Evolutionary conservation across 2,797 vertebrate genomes (phyloP).

Genomic region (Pyrocephalus nanus): DNA sequence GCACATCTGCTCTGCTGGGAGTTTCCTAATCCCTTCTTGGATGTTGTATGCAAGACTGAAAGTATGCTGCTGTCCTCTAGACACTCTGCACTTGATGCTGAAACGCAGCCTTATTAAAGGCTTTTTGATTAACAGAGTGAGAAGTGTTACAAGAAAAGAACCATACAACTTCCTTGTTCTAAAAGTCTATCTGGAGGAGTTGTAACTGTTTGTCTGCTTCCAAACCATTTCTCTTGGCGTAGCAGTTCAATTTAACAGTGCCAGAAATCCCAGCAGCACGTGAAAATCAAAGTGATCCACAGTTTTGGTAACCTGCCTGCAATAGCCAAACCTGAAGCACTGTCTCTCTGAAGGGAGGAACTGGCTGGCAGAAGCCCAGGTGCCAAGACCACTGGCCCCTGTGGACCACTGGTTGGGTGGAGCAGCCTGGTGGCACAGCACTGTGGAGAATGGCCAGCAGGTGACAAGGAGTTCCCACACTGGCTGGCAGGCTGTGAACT

Average conservation of each 20-base stretch:
- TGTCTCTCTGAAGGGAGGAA: background rate
- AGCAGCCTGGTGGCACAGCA: background rate
- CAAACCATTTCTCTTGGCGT: background rate
- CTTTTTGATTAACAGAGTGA: background rate
- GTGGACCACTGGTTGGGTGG: background rate
- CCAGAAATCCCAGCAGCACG: background rate
- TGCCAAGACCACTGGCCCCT: fast-evolving
- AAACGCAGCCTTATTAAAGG: background rate
- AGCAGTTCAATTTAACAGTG: background rate
- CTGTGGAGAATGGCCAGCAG: background rate
- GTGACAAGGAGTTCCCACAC: background rate
- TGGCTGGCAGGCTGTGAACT: background rate
- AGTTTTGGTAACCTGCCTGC: background rate
- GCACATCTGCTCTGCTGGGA: background rate
- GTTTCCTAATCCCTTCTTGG: background rate
- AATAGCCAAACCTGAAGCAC: background rate
- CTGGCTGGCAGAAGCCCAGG: background rate
- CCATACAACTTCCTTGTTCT: background rate
- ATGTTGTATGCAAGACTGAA: background rate
- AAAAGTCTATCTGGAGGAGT: background rate
- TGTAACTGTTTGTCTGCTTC: background rate
- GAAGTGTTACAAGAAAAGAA: background rate
- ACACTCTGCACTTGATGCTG: background rate
- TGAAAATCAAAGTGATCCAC: background rate
- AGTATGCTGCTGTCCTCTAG: background rate